phyloP scores from a whole-genome alignment of 1,140 invertebrate species.

The Pseudomyrmex pallidus region DNA sequence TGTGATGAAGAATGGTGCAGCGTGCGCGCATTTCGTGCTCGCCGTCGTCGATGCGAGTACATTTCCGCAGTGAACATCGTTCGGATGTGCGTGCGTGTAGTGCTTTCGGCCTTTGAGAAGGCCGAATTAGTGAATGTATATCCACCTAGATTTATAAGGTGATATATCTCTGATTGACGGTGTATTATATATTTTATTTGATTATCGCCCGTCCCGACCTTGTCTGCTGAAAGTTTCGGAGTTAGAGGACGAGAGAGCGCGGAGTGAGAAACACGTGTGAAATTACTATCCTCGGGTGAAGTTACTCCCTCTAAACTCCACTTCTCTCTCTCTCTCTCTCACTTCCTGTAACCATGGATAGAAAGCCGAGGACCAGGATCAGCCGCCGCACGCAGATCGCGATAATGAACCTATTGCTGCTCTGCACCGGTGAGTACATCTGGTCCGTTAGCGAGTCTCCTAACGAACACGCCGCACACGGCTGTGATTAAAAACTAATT shows the following conservation, averaged over 20 bases:
- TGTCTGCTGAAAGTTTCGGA: neutral
- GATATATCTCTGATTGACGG: constrained; percentile 6
- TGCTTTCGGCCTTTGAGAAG: constrained; percentile 13
- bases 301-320: constrained; percentile 23
- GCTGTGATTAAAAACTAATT: constrained; percentile 52
- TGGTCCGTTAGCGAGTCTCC: neutral
- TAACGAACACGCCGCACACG: constrained; percentile 29
- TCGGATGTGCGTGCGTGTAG: constrained; percentile 37
- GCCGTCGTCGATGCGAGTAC: neutral
- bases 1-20: constrained; percentile 38
- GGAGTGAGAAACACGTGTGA: constrained; percentile 16
- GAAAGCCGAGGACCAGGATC: constrained; percentile 31
- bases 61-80: neutral
- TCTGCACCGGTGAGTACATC: constrained; percentile 47
- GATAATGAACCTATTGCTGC: constrained; percentile 60
- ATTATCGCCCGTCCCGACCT: neutral
- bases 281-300: constrained; percentile 32
- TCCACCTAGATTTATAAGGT: neutral
- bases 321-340: neutral
- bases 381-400: constrained; percentile 37
- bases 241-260: neutral
- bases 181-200: constrained; percentile 11
- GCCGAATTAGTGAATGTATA: neutral
- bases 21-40: constrained; percentile 1
- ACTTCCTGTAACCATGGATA: constrained; percentile 45